Evolutionary conservation across 2,888 invertebrate species (phyloP).

Genomic region (Melanostoma mellinum): DNA sequence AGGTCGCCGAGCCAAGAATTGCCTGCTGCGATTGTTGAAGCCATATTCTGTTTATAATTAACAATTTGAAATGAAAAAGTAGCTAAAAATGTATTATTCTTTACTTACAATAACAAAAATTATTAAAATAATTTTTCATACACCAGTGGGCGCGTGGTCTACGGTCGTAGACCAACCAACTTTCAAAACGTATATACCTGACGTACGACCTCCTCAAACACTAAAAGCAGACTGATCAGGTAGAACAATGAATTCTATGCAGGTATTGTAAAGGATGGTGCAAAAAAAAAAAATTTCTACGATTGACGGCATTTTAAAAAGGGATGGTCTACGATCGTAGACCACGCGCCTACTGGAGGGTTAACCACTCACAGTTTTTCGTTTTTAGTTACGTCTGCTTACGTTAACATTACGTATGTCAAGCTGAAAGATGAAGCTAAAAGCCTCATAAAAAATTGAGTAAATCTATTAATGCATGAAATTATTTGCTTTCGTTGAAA

Average conservation of each 20-base stretch:
- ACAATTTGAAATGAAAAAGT: background rate
- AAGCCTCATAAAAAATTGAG: too few species aligned
- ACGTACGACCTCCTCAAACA: background rate
- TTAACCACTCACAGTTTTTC: background rate
- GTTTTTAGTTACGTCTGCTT: too few species aligned
- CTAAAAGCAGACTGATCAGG: background rate
- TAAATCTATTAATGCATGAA: too few species aligned
- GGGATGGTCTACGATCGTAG: background rate
- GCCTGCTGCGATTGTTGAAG: slow-evolving; percentile 9
- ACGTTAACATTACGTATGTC: too few species aligned
- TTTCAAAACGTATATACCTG: too few species aligned
- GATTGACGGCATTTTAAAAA: background rate
- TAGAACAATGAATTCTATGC: background rate
- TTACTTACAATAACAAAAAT: background rate
- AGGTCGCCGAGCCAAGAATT: slow-evolving; percentile 5
- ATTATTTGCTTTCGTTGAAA: too few species aligned
- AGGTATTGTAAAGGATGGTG: slow-evolving; percentile 1
- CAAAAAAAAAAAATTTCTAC: background rate
- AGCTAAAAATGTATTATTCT: slow-evolving; percentile 1
- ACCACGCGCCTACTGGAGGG: slow-evolving; percentile 8
- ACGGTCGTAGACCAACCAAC: too few species aligned
- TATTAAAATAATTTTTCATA: background rate
- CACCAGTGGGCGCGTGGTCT: background rate
- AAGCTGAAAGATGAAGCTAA: too few species aligned
- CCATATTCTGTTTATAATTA: slow-evolving; percentile 11